These are phyloP conservation scores for Drosophila mimetica DNA, from an alignment of 2,888 invertebrate species.

Conservation along the genomic window DNA sequence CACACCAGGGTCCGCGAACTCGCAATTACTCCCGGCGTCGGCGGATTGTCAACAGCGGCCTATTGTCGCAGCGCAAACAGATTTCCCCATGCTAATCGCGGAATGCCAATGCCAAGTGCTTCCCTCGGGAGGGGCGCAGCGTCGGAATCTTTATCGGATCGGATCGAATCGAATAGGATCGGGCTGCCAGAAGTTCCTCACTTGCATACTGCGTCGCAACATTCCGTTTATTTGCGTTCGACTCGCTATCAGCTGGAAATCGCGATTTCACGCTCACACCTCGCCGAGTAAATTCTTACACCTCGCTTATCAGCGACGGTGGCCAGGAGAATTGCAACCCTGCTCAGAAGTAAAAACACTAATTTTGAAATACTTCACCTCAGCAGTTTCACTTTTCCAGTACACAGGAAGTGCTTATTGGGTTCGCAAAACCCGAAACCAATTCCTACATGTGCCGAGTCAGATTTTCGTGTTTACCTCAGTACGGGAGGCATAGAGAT, in stretches of 20 bases:
- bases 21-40: slow-evolving; percentile 43
- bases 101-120: slow-evolving; percentile 39
- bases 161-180: neutral
- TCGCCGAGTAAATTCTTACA: slow-evolving; percentile 14
- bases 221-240: slow-evolving; percentile 15
- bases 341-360: neutral
- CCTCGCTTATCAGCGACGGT: slow-evolving; percentile 24
- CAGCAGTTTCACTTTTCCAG: slow-evolving; percentile 6
- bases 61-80: slow-evolving; percentile 48
- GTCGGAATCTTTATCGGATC: slow-evolving; percentile 6
- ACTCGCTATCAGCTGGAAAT: slow-evolving; percentile 18
- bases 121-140: slow-evolving; percentile 8
- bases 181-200: slow-evolving; percentile 8
- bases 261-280: slow-evolving; percentile 22
- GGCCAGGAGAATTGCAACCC: slow-evolving; percentile 11
- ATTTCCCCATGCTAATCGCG: slow-evolving; percentile 23
- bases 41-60: slow-evolving; percentile 38
- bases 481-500: neutral
- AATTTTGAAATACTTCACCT: neutral
- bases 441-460: slow-evolving; percentile 15
- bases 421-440: slow-evolving; percentile 12
- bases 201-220: slow-evolving; percentile 18
- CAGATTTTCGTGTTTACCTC: slow-evolving; percentile 24
- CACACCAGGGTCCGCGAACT: slow-evolving; percentile 15
- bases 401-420: slow-evolving; percentile 38